Evolutionary conservation across 53 echinoderm and acorn worm genomes (phyloP).

Genomic region (Antedon mediterranea): DNA sequence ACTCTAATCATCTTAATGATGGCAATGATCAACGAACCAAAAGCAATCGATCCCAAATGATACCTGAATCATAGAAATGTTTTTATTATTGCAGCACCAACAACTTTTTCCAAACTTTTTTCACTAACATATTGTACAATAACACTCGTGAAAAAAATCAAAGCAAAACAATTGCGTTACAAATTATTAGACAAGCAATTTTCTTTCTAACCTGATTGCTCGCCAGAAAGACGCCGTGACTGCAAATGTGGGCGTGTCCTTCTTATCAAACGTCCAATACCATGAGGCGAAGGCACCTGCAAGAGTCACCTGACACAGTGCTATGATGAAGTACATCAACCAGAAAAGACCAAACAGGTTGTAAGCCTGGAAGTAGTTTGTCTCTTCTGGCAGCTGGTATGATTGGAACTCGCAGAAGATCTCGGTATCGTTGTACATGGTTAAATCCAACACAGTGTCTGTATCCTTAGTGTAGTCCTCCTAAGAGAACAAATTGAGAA

Average conservation of each 20-base stretch:
- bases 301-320: conserved; percentile 67
- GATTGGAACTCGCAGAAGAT: conserved; percentile 50
- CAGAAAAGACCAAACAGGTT: conserved; percentile 80
- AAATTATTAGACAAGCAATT: too few relatives aligned
- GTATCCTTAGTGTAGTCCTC: too few relatives aligned
- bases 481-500: too few relatives aligned
- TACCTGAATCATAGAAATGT: conserved; percentile 29
- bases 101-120: too few relatives aligned
- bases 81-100: too few relatives aligned
- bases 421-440: conserved; percentile 4
- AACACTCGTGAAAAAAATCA: too few relatives aligned
- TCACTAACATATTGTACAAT: too few relatives aligned
- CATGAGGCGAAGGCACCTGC: conserved; percentile 87
- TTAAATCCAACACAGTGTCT: too few relatives aligned
- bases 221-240: conserved; percentile 38
- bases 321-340: conserved; percentile 75
- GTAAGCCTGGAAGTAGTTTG: conserved; percentile 64
- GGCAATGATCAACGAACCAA: conserved; percentile 87
- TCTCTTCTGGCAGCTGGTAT: conserved; percentile 49
- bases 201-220: conserved; percentile 54
- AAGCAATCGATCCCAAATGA: conserved; percentile 79
- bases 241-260: conserved; percentile 55
- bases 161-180: too few relatives aligned
- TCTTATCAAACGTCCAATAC: conserved; percentile 85
- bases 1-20: conserved; percentile 83